Evolutionary conservation across 2,113 vertebrate genomes (phyloP), one percentile per base, ranked within the genome.

Genomic region (Monopterus albus): DNA sequence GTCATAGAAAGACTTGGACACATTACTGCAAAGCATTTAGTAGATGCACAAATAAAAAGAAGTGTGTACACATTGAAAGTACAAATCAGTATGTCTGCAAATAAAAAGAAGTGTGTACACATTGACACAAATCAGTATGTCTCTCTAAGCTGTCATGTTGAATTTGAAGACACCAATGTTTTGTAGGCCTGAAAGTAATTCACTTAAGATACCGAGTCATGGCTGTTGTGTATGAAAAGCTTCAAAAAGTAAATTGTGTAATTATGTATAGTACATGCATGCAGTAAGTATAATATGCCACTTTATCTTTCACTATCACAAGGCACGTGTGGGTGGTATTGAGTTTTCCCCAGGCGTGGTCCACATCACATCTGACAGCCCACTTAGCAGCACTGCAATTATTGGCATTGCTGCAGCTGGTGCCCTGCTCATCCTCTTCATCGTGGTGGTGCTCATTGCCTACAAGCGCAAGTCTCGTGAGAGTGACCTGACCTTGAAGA

Each of bases 381-480:
- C 95, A 0, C 96, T 99, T 53, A 99, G 98, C 90, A 91, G 96
- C 88, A 96, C 98, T 0, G 96, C 98, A 60, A 98, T 99, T n/a
- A 92, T 99, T 76, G 95, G 98, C 93, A 99, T 99, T 0, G 95
- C 97, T 0, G 96, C 95, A 20, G 98, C 97, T 0, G 98, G 98
- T 0, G 97, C 96, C 14, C 92, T 98, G 29, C 96, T 99, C 85
- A 95, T 98, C 91, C 93, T 99, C 84, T 95, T 98, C 92, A 99
- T 99, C 0, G 96, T 99, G 75, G 93, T 96, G 0, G 97, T 99
- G 33, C 94, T 99, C 68, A 98, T 99, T 5, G 98, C 98, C 0
- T 99, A 99, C 91, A 99, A 99, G 65, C 95, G 97, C 88, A 99
- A 99, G 85, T 99, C 98, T 35, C 89, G 97, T 0, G 96, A 99